Conservation (phyloP, 2,797 vertebrate genomes). For the Eutrigla gurnardus region DNA sequence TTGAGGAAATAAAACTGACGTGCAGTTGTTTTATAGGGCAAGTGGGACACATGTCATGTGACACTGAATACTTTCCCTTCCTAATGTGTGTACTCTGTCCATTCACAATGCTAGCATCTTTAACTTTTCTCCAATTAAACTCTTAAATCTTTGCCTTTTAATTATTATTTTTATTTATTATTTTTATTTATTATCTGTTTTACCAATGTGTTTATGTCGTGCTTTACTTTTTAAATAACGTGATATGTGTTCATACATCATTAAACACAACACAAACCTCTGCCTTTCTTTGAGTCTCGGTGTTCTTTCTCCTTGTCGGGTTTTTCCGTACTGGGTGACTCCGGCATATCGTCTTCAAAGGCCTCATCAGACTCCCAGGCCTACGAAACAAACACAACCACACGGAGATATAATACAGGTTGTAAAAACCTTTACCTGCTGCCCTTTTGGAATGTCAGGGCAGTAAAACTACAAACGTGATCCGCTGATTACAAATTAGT, state of each 20-base stretch:
- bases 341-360: conserved; percentile 92
- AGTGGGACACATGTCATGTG: neutral
- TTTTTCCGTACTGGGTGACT: conserved; percentile 92
- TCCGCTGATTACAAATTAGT: neutral
- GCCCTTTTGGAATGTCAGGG: conserved; percentile 37
- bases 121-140: neutral
- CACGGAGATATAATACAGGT: conserved; percentile 7
- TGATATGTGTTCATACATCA: neutral
- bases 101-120: neutral
- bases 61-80: conserved; percentile 24
- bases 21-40: conserved; percentile 3
- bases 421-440: conserved; percentile 10
- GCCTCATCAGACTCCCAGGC: conserved; percentile 90
- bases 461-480: conserved; percentile 3
- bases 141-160: neutral
- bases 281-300: conserved; percentile 91
- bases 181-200: neutral
- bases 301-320: conserved; percentile 95
- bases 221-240: neutral
- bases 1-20: conserved; percentile 14
- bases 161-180: no score
- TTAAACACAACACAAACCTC: conserved; percentile 78
- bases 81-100: neutral
- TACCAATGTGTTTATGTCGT: neutral
- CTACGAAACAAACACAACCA: conserved; percentile 69